Conservation (phyloP, 2,888 invertebrate genomes). For the Rhagophthalmus giganteus region DNA sequence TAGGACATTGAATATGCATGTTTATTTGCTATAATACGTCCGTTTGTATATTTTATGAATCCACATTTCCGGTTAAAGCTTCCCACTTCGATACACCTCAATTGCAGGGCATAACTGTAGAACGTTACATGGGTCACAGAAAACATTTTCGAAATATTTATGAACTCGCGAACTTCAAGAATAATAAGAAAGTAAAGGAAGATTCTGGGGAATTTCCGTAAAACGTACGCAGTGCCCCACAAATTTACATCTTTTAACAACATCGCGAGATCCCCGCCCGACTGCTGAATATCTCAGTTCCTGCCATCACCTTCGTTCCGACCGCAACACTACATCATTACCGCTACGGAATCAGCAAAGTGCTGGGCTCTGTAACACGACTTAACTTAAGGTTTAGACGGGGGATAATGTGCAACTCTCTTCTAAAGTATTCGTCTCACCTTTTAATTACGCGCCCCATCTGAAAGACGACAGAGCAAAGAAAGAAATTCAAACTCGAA, state of each 20-base stretch:
- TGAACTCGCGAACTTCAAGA: constrained; percentile 31
- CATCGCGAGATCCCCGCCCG: constrained; percentile 36
- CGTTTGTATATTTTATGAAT: constrained; percentile 27
- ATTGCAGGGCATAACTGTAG: constrained; percentile 12
- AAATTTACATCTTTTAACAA: constrained; percentile 43
- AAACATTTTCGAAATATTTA: constrained; percentile 34
- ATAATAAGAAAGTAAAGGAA: constrained; percentile 34
- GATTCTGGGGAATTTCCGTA: constrained; percentile 29
- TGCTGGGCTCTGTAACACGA: constrained; percentile 31
- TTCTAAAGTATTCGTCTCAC: not conserved
- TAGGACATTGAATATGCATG: constrained; percentile 29
- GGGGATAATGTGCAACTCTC: constrained; percentile 11
- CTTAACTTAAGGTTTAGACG: constrained; percentile 10
- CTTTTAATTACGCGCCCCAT: not conserved
- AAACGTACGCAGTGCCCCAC: constrained; percentile 33
- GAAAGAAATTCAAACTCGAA: constrained; percentile 18
- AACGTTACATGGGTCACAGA: constrained; percentile 14
- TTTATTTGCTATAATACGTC: constrained; percentile 27
- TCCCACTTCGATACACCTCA: constrained; percentile 15
- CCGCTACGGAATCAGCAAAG: constrained; percentile 39
- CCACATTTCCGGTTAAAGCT: constrained; percentile 7
- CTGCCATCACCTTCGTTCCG: constrained; percentile 39
- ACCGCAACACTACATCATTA: constrained; percentile 46
- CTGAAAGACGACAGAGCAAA: constrained; percentile 9
- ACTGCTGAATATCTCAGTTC: constrained; percentile 41